These are phyloP conservation scores for Heterohyrax brucei DNA, from an alignment of 2,797 vertebrate species.

Conservation along the genomic window DNA sequence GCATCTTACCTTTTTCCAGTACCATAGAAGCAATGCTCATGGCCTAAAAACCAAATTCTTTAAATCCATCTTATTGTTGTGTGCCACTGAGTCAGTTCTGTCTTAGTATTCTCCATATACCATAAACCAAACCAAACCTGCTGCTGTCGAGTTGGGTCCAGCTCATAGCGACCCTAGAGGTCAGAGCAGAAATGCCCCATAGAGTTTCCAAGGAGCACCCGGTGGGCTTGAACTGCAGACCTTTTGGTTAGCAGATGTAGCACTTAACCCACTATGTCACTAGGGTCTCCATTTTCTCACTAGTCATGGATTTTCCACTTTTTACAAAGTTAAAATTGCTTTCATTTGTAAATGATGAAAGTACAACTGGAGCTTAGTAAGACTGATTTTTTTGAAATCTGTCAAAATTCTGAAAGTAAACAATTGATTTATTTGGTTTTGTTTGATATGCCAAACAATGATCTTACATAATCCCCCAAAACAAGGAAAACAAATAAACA, in stretches of 20 bases:
- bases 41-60: neutral
- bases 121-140: too few species aligned
- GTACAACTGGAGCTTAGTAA: neutral
- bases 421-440: neutral
- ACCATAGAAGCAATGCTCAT: neutral
- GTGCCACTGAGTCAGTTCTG: too few species aligned
- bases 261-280: too few species aligned
- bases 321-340: neutral
- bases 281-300: neutral
- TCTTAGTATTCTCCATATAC: neutral
- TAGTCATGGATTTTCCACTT: neutral
- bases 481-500: too few species aligned
- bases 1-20: neutral
- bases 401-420: constrained; percentile 30
- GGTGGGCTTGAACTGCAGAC: too few species aligned
- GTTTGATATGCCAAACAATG: neutral
- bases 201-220: too few species aligned
- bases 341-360: neutral
- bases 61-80: neutral
- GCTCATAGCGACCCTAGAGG: too few species aligned
- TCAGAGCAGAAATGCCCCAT: too few species aligned
- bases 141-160: too few species aligned
- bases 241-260: too few species aligned
- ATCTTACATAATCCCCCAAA: neutral
- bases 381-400: neutral